Evolutionary conservation across 2,888 invertebrate genomes (phyloP), one percentile per base, ranked within the genome.

Genomic region (Mimas tiliae): DNA sequence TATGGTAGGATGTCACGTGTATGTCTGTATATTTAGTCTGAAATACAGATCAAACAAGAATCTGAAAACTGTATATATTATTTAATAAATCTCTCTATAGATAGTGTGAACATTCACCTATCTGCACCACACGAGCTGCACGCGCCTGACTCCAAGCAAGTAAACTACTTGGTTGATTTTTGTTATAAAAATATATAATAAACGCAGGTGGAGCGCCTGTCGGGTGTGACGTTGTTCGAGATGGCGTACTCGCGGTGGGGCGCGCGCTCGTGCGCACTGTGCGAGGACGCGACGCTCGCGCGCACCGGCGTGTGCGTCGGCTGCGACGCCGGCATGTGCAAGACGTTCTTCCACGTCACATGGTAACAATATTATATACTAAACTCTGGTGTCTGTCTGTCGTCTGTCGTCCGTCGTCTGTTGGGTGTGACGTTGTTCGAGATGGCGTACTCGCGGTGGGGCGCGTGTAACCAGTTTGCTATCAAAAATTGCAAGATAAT

Each of bases 191-290:
- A 38, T 38, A 7, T 34, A 52, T 51, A 1, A 21, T 63, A 27
- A 27, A 16, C 14, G 8, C 69, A 95, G 95, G 96, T 96, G 68
- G 98, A 98, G 83, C 96, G 97, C 74, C 93, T 99, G 34, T 97
- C 97, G 0, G 98, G 97, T 58, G 97, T 99, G 19, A 99, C 99
- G 0, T 93, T 99, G 68, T 99, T 99, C 88, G 99, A 99, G 93
- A 98, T 99, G 97, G 97, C 98, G n/a, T 98, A 99, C 86, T 97
- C 96, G 65, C 97, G 97, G 77, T 99, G 99, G 98, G 99, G 99
- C 48, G 96, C 98, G 9, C 98, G 98, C 81, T 95, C 96, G 11
- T 99, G 99, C 84, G 96, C 96, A 8, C 91, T 98, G 12, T 99
- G 99, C 86, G 96, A 96, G 71, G 98, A 99, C 87, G 95, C 96